Conservation (phyloP, 1,140 invertebrate species). For the Pentalonia nigronervosa region DNA sequence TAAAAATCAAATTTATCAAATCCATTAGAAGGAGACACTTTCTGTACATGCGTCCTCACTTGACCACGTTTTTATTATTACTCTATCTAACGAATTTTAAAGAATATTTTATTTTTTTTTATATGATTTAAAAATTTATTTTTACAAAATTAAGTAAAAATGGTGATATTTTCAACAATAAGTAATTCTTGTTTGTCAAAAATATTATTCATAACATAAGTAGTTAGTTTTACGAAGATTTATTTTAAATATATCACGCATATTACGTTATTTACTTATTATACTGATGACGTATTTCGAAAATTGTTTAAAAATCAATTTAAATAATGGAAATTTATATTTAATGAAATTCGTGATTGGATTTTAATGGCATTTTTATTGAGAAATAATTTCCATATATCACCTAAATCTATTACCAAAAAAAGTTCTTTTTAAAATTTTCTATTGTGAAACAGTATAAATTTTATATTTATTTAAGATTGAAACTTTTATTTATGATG, state of each 20-base stretch:
- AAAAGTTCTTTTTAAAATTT: background rate
- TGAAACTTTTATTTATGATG: too few species aligned
- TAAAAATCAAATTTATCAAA: too few species aligned
- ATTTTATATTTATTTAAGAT: background rate
- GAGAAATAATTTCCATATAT: background rate
- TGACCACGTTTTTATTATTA: too few species aligned
- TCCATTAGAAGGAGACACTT: too few species aligned
- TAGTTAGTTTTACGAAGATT: background rate
- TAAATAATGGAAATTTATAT: background rate
- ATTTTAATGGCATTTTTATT: background rate
- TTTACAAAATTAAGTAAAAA: background rate
- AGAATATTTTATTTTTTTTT: too few species aligned
- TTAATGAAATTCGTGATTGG: background rate
- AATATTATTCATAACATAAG: background rate
- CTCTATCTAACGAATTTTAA: too few species aligned
- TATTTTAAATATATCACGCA: background rate
- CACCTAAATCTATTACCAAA: background rate
- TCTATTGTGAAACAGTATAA: background rate
- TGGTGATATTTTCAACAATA: too few species aligned
- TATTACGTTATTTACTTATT: background rate
- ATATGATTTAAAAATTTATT: background rate
- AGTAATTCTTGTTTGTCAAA: too few species aligned
- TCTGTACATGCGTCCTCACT: too few species aligned
- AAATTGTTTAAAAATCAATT: background rate
- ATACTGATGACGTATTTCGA: background rate